Percentiles rank a stretch among this genome's conserved stretches.
These are phyloP conservation scores for Mesitornis unicolor DNA, from an alignment of 2,113 vertebrate genomes.

Conservation along the genomic window DNA sequence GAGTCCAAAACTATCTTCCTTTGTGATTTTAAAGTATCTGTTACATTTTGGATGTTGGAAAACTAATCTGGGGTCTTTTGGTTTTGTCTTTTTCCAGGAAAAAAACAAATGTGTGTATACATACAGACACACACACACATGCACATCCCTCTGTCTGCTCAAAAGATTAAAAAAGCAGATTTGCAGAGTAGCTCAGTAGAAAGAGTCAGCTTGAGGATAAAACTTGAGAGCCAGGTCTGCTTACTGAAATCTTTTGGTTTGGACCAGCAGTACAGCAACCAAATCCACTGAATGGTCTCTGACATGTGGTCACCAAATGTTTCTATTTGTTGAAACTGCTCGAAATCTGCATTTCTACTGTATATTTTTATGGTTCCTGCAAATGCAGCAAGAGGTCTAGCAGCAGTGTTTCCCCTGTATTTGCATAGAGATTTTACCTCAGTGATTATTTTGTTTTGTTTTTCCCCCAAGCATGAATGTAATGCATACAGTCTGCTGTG, in stretches of 20 bases:
- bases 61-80: neutral
- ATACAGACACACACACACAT: too few relatives aligned
- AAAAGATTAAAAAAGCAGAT: neutral
- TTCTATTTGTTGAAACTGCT: slow-evolving; percentile 13
- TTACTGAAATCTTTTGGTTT: neutral
- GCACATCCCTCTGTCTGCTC: neutral
- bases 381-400: neutral
- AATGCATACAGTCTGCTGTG: neutral
- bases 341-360: neutral
- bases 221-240: neutral
- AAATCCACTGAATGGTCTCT: neutral
- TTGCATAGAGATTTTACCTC: slow-evolving; percentile 29
- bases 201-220: neutral
- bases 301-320: slow-evolving; percentile 64
- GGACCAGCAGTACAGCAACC: neutral
- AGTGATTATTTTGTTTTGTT: neutral
- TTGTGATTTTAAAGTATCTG: neutral
- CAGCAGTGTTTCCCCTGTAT: neutral
- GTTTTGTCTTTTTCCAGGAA: neutral
- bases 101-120: neutral
- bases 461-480: neutral
- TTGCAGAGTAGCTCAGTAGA: neutral
- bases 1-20: neutral
- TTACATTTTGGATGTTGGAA: neutral
- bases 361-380: slow-evolving; percentile 54